Conservation (phyloP, 2,888 invertebrate species). For the Schrankia costaestrigalis region DNA sequence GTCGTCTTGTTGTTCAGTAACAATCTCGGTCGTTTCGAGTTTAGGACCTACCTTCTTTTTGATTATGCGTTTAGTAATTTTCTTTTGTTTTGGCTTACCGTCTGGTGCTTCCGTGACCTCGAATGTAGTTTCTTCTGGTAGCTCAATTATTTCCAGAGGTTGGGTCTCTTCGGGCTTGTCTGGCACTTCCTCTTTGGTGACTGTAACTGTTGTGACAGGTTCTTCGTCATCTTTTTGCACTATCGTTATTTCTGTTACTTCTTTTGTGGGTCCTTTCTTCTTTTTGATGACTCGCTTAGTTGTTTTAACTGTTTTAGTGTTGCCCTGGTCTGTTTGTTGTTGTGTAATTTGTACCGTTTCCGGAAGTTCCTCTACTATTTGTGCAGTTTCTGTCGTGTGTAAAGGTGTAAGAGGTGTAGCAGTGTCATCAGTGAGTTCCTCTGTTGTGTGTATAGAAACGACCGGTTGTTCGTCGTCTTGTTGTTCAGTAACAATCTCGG, state of each 20-base stretch:
- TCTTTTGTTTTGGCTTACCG: not conserved
- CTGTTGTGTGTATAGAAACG: not conserved
- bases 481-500: constrained; percentile 16
- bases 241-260: constrained; percentile 66
- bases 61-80: not conserved
- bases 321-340: constrained; percentile 9
- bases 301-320: constrained; percentile 1
- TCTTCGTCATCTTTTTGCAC: constrained; percentile 56
- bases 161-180: no score
- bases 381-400: constrained; percentile 3
- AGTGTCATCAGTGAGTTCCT: constrained; percentile 7
- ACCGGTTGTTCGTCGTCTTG: constrained; percentile 14
- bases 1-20: constrained; percentile 11
- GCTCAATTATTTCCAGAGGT: not conserved
- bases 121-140: not conserved
- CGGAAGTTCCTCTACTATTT: constrained; percentile 9
- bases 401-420: constrained; percentile 6
- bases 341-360: constrained; percentile 11
- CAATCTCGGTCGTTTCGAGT: constrained; percentile 13
- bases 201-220: constrained; percentile 40
- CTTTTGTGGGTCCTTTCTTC: constrained; percentile 33
- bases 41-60: not conserved
- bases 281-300: constrained; percentile 48
- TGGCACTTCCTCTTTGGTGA: constrained; percentile 4
- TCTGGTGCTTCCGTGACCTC: not conserved